Conservation (phyloP, 2,888 invertebrate species). For the Acanthosoma haemorrhoidale region DNA sequence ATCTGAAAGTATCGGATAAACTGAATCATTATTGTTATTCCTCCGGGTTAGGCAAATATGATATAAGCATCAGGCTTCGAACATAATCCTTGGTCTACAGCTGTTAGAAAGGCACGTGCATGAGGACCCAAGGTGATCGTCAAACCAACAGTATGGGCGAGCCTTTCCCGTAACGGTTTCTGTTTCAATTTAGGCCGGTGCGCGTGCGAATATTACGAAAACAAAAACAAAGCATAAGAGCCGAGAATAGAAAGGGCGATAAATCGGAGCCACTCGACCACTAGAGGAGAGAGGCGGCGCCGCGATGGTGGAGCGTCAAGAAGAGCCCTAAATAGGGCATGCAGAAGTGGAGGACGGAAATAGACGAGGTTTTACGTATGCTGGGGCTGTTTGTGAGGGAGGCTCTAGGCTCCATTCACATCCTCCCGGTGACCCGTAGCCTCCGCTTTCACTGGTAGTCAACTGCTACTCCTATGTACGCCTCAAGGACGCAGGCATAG, state of each 20-base stretch:
- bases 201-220: neutral
- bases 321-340: neutral
- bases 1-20: no score
- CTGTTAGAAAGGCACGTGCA: conserved; percentile 7
- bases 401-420: neutral
- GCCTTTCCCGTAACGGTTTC: neutral
- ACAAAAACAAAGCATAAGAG: neutral
- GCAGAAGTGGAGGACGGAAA: neutral
- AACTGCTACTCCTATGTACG: no score
- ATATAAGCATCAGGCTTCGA: no score
- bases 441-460: neutral
- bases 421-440: no score
- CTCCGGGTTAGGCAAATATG: no score
- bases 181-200: neutral
- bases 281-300: no score
- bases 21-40: no score
- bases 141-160: neutral
- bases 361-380: neutral
- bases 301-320: neutral
- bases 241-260: neutral
- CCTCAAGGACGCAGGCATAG: no score
- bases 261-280: no score
- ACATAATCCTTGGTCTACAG: no score
- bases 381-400: neutral
- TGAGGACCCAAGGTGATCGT: conserved; percentile 3